Conservation (phyloP, 2,113 vertebrate genomes). For the Periophthalmus modestus region DNA sequence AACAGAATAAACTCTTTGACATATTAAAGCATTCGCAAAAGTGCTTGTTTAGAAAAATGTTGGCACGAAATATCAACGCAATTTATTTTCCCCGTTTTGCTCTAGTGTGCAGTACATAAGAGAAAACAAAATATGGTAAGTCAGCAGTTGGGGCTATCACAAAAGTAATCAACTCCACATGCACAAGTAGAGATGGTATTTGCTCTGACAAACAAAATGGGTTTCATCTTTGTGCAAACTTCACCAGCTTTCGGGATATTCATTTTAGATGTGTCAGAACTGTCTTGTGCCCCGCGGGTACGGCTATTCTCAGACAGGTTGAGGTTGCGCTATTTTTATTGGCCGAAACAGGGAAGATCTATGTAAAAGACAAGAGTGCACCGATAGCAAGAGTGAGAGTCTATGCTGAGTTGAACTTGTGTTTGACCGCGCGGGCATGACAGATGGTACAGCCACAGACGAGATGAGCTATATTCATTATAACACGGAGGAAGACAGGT, state of each 20-base stretch:
- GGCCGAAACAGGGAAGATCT: conserved; percentile 27
- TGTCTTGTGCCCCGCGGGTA: conserved; percentile 28
- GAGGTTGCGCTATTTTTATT: conserved; percentile 54
- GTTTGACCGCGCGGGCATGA: conserved; percentile 50
- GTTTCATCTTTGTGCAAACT: conserved; percentile 32
- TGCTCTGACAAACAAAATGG: conserved; percentile 40
- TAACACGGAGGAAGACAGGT: conserved; percentile 50
- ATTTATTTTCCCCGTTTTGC: conserved; percentile 26
- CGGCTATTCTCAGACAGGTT: conserved; percentile 39
- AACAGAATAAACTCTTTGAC: conserved; percentile 31
- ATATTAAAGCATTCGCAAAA: conserved; percentile 18
- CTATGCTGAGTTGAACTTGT: conserved; percentile 48
- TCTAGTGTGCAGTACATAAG: conserved; percentile 11
- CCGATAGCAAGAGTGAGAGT: conserved; percentile 34
- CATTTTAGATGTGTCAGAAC: conserved; percentile 12
- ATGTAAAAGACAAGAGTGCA: conserved; percentile 17
- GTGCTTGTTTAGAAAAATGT: conserved; percentile 18
- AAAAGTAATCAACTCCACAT: conserved; percentile 62
- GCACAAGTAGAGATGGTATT: conserved; percentile 39
- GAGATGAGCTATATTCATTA: conserved; percentile 63
- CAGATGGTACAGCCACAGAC: conserved; percentile 64
- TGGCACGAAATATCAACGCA: conserved; percentile 18
- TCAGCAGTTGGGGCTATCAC: conserved; percentile 49
- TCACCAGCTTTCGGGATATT: conserved; percentile 23
- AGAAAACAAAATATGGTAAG: conserved; percentile 35